These are phyloP conservation scores for Apostichopus leukothele DNA, from an alignment of 53 echinoderm and acorn worm species.

Conservation along the genomic window DNA sequence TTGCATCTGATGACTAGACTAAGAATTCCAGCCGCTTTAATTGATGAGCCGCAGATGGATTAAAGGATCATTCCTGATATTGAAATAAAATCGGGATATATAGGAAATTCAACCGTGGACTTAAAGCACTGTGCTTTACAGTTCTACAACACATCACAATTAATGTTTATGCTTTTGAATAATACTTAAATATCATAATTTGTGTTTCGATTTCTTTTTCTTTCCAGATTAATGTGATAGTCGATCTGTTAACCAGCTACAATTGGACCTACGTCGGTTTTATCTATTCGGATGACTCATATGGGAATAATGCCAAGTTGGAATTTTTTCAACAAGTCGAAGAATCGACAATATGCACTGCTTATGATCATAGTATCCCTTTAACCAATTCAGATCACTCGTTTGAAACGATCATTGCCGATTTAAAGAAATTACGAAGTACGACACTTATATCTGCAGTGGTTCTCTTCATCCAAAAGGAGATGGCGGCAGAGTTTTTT, in stretches of 20 bases:
- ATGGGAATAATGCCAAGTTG: conserved; percentile 79
- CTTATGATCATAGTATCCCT: conserved; percentile 59
- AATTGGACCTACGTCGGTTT: conserved; percentile 90
- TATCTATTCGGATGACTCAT: conserved; percentile 89
- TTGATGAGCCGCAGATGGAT: too few species aligned
- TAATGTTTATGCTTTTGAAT: too few species aligned
- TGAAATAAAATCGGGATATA: too few species aligned
- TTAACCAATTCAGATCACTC: conserved; percentile 46
- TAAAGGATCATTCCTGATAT: too few species aligned
- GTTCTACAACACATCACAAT: too few species aligned
- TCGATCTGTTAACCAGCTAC: conserved; percentile 66
- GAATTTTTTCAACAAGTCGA: conserved; percentile 59
- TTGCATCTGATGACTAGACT: too few species aligned
- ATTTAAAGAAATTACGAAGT: conserved; percentile 54
- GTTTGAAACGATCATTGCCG: conserved; percentile 24
- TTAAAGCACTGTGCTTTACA: too few species aligned
- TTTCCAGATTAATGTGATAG: conserved; percentile 72
- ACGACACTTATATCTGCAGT: conserved; percentile 74
- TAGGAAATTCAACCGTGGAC: too few species aligned
- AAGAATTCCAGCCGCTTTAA: too few species aligned
- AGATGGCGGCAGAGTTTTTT: conserved; percentile 71
- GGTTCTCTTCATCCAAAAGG: conserved; percentile 82
- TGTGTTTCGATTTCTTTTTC: neutral
- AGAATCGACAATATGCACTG: conserved; percentile 65
- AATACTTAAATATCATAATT: too few species aligned